Conservation (phyloP, 1,140 invertebrate genomes). For the Papilio polytes region DNA sequence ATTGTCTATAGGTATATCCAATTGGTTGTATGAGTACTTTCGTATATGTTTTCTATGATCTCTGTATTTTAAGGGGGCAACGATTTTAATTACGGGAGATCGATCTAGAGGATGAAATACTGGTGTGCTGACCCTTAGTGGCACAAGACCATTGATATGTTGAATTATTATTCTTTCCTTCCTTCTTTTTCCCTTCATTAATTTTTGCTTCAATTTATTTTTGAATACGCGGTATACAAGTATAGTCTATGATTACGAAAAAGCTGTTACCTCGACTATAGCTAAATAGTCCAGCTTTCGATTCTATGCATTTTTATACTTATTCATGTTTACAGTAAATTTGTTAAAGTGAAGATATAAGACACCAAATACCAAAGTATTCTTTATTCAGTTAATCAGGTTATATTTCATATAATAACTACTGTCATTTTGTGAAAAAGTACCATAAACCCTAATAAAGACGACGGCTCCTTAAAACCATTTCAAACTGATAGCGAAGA, state of each 20-base stretch:
- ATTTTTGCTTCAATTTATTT: no score
- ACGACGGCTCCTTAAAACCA: constrained; percentile 65
- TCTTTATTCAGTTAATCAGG: not conserved
- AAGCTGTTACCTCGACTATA: no score
- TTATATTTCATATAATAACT: constrained; percentile 42
- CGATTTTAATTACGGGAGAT: not conserved
- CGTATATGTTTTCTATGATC: not conserved
- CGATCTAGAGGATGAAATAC: no score
- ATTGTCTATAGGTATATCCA: constrained; percentile 23
- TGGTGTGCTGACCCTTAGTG: no score
- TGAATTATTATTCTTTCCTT: no score
- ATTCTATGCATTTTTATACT: no score
- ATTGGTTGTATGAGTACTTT: not conserved
- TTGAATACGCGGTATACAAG: no score
- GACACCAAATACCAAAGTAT: not conserved
- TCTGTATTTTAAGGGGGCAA: not conserved
- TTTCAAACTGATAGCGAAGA: constrained; percentile 53
- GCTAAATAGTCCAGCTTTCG: no score
- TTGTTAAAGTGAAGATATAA: not conserved
- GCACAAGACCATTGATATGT: no score
- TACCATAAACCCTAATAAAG: constrained; percentile 64
- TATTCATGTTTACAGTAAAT: no score
- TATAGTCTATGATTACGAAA: no score
- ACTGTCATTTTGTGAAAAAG: constrained; percentile 56
- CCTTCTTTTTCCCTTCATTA: no score